Percentiles rank a stretch among this genome's conserved stretches.
phyloP scores from a whole-genome alignment of 2,888 invertebrate species.

The Andricus curvator region DNA sequence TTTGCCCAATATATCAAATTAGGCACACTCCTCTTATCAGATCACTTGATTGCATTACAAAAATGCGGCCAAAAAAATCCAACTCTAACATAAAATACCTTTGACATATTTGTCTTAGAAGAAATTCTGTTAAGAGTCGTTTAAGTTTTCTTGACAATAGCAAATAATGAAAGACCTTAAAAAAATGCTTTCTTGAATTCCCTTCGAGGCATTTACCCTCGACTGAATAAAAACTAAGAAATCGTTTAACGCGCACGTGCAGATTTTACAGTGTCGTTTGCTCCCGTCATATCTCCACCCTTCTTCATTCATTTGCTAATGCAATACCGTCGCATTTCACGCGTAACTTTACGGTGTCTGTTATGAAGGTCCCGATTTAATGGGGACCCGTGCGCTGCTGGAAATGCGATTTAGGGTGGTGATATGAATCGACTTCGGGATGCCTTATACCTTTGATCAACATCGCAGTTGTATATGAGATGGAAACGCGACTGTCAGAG shows the following conservation, averaged over 20 bases:
- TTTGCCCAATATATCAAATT: too few species aligned
- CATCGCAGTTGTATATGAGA: constrained; percentile 25
- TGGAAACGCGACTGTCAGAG: neutral
- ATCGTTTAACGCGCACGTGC: constrained; percentile 5
- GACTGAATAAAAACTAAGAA: neutral
- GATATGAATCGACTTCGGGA: constrained; percentile 46
- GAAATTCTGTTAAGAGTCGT: neutral
- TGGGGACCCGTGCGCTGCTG: constrained; percentile 54
- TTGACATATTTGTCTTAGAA: neutral
- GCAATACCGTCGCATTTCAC: constrained; percentile 53
- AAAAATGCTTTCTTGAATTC: neutral
- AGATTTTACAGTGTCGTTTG: constrained; percentile 13
- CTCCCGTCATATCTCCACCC: constrained; percentile 37
- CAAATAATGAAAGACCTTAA: neutral
- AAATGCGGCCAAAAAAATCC: too few species aligned
- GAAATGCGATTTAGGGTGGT: constrained; percentile 57
- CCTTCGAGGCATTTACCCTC: neutral
- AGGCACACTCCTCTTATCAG: too few species aligned
- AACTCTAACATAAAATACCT: too few species aligned
- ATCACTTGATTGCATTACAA: too few species aligned
- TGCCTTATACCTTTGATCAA: constrained; percentile 35
- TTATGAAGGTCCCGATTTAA: constrained; percentile 58
- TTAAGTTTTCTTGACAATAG: neutral
- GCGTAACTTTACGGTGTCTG: constrained; percentile 55
- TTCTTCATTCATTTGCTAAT: constrained; percentile 45